Base-by-base conservation (phyloP, 2,113 vertebrate species). In the Chamaea fasciata region DNA sequence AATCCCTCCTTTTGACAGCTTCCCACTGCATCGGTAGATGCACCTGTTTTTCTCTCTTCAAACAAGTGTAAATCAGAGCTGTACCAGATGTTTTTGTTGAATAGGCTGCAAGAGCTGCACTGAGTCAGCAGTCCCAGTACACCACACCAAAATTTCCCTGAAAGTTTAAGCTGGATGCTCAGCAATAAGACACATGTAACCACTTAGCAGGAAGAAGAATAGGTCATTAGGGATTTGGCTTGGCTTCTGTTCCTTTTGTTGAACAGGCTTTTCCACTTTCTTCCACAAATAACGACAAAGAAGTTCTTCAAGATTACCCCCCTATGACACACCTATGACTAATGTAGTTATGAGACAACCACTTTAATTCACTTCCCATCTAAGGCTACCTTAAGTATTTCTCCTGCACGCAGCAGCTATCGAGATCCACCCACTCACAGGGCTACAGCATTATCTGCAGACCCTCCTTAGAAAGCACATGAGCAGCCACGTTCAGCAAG, bases 21-120 rank as follows among this genome's bases (percentile, higher is more conserved):
- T 90, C 53, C 62, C 35, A 64, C 37, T 63, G 49, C 57, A 93
- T 71, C 50, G 80, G 75, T 42, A 76, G 52, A 59, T 73, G 83
- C 80, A 96, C 76, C 83, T 94, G 85, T 37, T 73, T 84, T 96
- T 82, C 80, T 86, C 41, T 94, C 93, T 87, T 80, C 68, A 74
- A 87, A 92, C 75, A 90, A 89, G 83, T 77, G 55, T 84, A 94
- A 95, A 96, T 95, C 89, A 96, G 88, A 94, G 68, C 70, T 53
- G 22, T 74, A 83, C 63, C 87, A 95, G 91, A 89, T 96, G 92
- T 87, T 94, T 90, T 41, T 90, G 23, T 81, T 93, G 90, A 96
- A 95, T 87, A 90, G 84, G 31, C 67, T 55, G 42, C 53, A 74
- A 93, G 41, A 93, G 73, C 52, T 63, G 44, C 27, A 90, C 76